phyloP scores from a whole-genome alignment of 2,888 invertebrate genomes.

The Clunio marinus region DNA sequence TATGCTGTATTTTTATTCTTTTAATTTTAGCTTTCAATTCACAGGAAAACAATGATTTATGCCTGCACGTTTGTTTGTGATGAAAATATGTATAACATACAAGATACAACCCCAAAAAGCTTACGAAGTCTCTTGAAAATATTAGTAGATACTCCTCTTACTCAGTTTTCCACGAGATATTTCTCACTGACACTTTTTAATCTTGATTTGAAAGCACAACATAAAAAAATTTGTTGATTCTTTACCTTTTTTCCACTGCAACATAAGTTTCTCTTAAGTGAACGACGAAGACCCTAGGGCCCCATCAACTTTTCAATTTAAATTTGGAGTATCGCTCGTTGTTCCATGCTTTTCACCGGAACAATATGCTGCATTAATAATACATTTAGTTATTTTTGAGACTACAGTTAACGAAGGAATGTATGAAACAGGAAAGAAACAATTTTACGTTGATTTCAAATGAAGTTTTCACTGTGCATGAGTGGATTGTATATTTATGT shows the following conservation, averaged over 20 bases:
- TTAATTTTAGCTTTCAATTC: conserved; percentile 7
- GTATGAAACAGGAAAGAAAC: too few species aligned
- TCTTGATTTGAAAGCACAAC: not conserved
- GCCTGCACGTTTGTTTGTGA: not conserved
- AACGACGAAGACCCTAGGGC: conserved; percentile 1
- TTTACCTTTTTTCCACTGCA: too few species aligned
- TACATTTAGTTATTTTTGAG: not conserved
- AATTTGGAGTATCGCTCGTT: not conserved
- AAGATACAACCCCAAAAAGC: not conserved
- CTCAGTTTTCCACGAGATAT: not conserved
- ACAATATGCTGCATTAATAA: not conserved
- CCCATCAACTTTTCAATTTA: conserved; percentile 27
- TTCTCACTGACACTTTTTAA: too few species aligned
- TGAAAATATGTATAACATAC: too few species aligned
- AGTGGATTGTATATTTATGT: not conserved
- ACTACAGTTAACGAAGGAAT: not conserved
- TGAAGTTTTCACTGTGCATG: not conserved
- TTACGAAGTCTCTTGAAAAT: conserved; percentile 1
- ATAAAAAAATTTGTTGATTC: too few species aligned
- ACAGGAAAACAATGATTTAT: not conserved
- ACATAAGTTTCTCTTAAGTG: too few species aligned
- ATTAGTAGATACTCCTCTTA: too few species aligned
- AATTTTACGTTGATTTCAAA: too few species aligned
- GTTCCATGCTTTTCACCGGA: not conserved
- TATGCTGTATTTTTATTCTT: not conserved